Base-by-base conservation (phyloP, 2,797 vertebrate species). In the Protosalanx chinensis region DNA sequence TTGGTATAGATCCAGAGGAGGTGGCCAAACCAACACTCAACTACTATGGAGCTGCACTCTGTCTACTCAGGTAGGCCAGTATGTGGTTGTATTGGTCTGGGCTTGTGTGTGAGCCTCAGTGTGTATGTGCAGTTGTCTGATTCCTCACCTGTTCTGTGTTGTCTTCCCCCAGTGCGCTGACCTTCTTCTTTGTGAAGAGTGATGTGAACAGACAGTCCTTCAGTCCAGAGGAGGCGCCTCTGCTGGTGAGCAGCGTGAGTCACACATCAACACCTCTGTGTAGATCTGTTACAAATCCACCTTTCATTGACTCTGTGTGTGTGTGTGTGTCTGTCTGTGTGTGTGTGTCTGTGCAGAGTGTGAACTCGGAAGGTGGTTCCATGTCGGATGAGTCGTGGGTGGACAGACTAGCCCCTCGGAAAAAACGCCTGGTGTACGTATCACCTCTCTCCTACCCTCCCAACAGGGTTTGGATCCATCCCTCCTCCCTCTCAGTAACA, bases 41-140 rank as follows among this genome's bases (percentile, higher is more conserved):
- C 71, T 85, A 75, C 58, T 68, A 71, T 68, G 83, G 83, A 61
- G 83, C 83, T 13, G 83, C 74, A 10, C 37, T 83, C 33, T 85
- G 83, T 78, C 75, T 85, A 32, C 2, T 83, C 0, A 81, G 83
- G 83, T 85, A 69, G 5, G 32, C 18, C 29, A 35, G 35, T 46
- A n/a, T 46, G 63, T 29, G n/a, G 8, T 18, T 12, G 63, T 23
- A 20, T 64, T 35, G 5, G 61, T 63, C 29, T 33, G 61, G 18
- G 61, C 37, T 18, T 8, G 62, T 64, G 63, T 64, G 63, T 23
- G n/a, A n/a, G 33, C 6, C 33, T 37, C 33, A 41, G 35, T 64
- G 13, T 23, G 5, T 35, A 16, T 18, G 33, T 64, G 35, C 20
- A 35, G 8, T n/a, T 7, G 58, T 60, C 7, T 60, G 6, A 23